Conservation (phyloP, 2,797 vertebrate genomes). For the Myotis vivesi region DNA sequence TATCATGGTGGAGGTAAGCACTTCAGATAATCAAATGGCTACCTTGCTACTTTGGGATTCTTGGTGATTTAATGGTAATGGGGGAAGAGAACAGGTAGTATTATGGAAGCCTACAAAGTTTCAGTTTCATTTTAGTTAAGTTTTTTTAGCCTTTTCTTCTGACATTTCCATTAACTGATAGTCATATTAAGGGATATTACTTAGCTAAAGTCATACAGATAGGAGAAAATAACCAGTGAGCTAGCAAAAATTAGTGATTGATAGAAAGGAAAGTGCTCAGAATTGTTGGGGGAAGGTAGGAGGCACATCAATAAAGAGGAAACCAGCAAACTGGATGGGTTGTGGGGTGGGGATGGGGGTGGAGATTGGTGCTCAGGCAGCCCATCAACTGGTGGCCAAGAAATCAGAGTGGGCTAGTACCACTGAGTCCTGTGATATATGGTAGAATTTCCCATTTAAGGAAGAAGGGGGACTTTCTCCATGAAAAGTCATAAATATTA, state of each 20-base stretch:
- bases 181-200: not conserved
- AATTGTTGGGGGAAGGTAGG: not conserved
- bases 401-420: not conserved
- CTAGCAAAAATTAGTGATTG: not conserved
- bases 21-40: not conserved
- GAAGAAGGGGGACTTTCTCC: not conserved
- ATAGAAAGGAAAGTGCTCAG: not conserved
- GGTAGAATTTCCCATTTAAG: not conserved
- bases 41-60: not conserved
- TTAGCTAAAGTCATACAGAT: not conserved
- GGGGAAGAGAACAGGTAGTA: not conserved
- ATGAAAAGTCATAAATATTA: not conserved
- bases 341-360: not conserved
- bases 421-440: not conserved
- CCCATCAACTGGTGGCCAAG: not conserved
- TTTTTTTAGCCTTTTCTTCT: not conserved
- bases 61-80: not conserved
- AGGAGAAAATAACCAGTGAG: not conserved
- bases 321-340: not conserved
- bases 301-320: not conserved
- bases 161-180: slow-evolving; percentile 12
- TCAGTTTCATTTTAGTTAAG: slow-evolving; percentile 20
- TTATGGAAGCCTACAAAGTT: not conserved
- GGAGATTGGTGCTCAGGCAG: not conserved
- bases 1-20: slow-evolving; percentile 92